A percentile compares a stretch with the other conserved stretches of the same genome.
Evolutionary conservation across 2,888 invertebrate species (phyloP).

Genomic region (Chydorus sphaericus): DNA sequence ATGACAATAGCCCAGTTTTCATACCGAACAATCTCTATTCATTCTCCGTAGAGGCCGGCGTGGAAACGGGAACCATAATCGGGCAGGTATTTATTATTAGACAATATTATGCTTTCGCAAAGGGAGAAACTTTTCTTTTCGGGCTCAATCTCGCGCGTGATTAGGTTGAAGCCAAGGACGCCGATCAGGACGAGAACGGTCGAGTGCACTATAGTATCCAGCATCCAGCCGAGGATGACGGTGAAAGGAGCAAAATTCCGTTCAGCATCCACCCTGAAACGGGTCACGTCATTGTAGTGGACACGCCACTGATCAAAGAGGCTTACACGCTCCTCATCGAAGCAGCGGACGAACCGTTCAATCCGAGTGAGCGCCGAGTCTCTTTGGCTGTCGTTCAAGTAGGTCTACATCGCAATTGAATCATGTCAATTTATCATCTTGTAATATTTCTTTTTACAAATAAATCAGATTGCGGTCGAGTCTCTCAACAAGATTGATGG

Average conservation of each 20-base stretch:
- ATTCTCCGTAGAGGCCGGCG: constrained; percentile 52
- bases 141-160: not conserved
- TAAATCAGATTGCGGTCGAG: not conserved
- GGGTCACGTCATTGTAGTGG: constrained; percentile 50
- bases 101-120: too few relatives aligned
- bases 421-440: not conserved
- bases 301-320: constrained; percentile 48
- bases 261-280: constrained; percentile 55
- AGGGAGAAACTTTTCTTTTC: not conserved
- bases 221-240: constrained; percentile 22
- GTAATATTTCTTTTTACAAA: not conserved
- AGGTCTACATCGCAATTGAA: constrained; percentile 27
- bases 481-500: too few relatives aligned
- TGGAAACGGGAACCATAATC: constrained; percentile 50
- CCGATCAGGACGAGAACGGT: constrained; percentile 62
- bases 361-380: constrained; percentile 66
- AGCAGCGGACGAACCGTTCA: constrained; percentile 65
- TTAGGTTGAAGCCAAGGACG: constrained; percentile 60
- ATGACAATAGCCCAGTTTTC: constrained; percentile 80
- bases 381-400: constrained; percentile 73
- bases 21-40: constrained; percentile 69
- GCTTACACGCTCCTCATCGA: constrained; percentile 68
- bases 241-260: constrained; percentile 37
- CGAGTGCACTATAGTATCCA: constrained; percentile 58
- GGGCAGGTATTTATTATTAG: constrained; percentile 42